phyloP scores from a whole-genome alignment of 2,888 invertebrate species.

The Aphodius granarius region DNA sequence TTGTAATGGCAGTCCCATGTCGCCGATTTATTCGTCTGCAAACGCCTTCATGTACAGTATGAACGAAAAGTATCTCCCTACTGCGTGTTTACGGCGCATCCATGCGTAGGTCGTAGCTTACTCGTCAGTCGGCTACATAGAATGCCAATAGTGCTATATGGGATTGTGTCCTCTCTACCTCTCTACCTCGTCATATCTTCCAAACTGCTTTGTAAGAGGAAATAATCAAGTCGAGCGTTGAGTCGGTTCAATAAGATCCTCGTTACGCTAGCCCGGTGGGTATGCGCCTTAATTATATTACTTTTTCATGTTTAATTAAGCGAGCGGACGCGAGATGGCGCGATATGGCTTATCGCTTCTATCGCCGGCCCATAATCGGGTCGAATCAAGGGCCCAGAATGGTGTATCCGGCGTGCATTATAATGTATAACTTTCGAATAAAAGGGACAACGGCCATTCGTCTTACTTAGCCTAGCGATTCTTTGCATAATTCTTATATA shows the following conservation, averaged over 20 bases:
- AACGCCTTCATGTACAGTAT: too few relatives aligned
- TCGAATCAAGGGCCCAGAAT: background rate
- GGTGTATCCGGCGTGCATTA: background rate
- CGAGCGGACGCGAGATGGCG: background rate
- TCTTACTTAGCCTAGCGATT: background rate
- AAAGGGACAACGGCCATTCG: background rate
- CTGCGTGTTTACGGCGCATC: too few relatives aligned
- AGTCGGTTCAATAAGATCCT: background rate
- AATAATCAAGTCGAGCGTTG: too few relatives aligned
- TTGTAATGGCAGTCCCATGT: background rate
- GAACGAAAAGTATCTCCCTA: background rate
- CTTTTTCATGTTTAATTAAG: background rate
- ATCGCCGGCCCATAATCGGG: background rate
- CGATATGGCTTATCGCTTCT: background rate
- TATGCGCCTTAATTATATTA: background rate
- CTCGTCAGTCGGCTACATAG: too few relatives aligned
- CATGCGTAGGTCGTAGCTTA: too few relatives aligned
- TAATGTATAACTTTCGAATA: background rate
- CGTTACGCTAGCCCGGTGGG: background rate
- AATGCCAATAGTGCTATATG: too few relatives aligned
- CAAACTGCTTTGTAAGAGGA: too few relatives aligned
- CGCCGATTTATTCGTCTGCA: background rate
- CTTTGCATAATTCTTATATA: background rate
- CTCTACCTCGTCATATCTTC: too few relatives aligned
- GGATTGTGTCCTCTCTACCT: too few relatives aligned